phyloP scores from a whole-genome alignment of 2,888 invertebrate species.

The Sarcophaga variegata region DNA sequence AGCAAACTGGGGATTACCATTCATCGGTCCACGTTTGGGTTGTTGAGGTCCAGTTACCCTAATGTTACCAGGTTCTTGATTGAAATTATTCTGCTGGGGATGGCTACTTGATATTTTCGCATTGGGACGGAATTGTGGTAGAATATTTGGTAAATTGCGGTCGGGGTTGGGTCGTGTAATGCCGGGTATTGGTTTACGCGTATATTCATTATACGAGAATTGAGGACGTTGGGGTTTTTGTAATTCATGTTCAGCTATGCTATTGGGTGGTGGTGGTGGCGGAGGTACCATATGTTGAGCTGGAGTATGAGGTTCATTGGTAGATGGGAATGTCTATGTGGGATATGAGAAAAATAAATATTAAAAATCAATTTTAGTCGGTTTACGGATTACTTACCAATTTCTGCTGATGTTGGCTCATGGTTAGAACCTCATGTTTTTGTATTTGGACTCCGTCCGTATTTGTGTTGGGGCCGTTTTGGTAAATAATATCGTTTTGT shows the following conservation, averaged over 20 bases:
- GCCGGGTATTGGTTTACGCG: constrained; percentile 76
- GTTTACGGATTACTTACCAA: constrained; percentile 72
- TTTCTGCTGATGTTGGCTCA: constrained; percentile 79
- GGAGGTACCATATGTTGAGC: constrained; percentile 80
- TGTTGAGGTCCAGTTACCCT: constrained; percentile 74
- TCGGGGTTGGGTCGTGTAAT: constrained; percentile 75
- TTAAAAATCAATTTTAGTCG: not conserved
- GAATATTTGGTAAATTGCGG: constrained; percentile 85
- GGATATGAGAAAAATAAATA: not conserved
- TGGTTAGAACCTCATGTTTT: constrained; percentile 79
- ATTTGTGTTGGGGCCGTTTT: constrained; percentile 39
- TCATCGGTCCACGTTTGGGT: constrained; percentile 73
- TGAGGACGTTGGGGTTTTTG: constrained; percentile 68
- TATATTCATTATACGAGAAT: constrained; percentile 76
- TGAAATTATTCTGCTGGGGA: constrained; percentile 73
- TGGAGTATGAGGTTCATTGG: constrained; percentile 79
- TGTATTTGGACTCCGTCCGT: constrained; percentile 76
- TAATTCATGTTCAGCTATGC: constrained; percentile 58
- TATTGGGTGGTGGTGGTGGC: constrained; percentile 72
- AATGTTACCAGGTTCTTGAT: constrained; percentile 80
- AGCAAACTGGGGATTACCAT: constrained; percentile 77
- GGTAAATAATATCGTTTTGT: constrained; percentile 59
- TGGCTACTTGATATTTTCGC: constrained; percentile 83
- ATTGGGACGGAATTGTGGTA: constrained; percentile 88
- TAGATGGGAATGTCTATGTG: constrained; percentile 72